These are phyloP conservation scores for Rhingia rostrata DNA, from an alignment of 2,888 invertebrate genomes.

Conservation along the genomic window DNA sequence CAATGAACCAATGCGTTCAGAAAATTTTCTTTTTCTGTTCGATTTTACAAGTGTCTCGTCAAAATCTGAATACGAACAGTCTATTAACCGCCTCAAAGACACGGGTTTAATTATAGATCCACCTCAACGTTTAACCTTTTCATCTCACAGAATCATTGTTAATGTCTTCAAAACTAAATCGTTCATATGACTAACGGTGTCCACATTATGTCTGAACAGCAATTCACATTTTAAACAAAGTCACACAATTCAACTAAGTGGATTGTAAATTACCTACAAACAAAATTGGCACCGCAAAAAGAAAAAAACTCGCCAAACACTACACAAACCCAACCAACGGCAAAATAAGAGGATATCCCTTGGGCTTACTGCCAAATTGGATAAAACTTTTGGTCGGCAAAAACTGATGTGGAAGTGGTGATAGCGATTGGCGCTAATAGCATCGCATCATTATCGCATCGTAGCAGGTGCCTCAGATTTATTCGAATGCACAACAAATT, in stretches of 20 bases:
- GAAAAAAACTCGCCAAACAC: background rate
- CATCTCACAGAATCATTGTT: background rate
- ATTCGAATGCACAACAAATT: background rate
- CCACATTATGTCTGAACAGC: background rate
- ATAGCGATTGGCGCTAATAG: conserved; percentile 48
- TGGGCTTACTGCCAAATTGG: conserved; percentile 49
- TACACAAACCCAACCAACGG: background rate
- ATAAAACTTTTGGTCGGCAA: conserved; percentile 12
- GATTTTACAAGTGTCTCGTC: too few species aligned
- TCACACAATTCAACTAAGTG: conserved; percentile 12
- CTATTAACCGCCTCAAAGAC: too few species aligned
- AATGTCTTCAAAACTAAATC: background rate
- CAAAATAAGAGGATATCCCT: background rate
- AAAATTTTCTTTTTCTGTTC: too few species aligned
- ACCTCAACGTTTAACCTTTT: conserved; percentile 11
- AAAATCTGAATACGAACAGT: too few species aligned
- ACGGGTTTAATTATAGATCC: background rate
- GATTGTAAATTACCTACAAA: background rate
- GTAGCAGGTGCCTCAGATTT: background rate
- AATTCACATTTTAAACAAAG: background rate
- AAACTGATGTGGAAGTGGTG: conserved; percentile 8
- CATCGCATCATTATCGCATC: conserved; percentile 6
- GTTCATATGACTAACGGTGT: background rate
- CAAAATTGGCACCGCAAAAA: conserved; percentile 21
- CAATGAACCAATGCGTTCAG: too few species aligned